These are phyloP conservation scores for Phoebastria nigripes DNA, from an alignment of 2,797 vertebrate genomes.

Conservation along the genomic window DNA sequence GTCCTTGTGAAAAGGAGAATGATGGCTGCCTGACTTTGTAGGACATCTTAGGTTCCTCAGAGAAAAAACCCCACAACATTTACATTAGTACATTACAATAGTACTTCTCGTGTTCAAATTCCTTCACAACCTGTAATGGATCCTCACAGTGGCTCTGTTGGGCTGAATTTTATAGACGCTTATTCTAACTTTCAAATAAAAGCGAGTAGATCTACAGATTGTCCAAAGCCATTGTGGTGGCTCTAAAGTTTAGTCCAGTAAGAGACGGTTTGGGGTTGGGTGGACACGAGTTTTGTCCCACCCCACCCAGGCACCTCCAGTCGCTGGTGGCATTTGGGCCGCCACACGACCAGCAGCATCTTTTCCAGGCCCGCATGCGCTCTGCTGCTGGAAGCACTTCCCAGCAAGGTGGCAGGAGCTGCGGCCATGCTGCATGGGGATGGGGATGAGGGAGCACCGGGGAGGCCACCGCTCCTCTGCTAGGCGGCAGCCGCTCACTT, in stretches of 20 bases:
- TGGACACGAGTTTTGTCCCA: rapidly evolving
- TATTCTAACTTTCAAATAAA: neutral
- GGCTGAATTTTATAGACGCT: rapidly evolving
- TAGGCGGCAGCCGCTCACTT: rapidly evolving
- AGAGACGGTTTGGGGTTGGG: rapidly evolving
- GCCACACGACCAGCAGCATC: rapidly evolving
- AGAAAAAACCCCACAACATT: rapidly evolving
- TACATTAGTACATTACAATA: neutral
- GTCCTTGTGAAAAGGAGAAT: rapidly evolving
- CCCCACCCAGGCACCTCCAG: neutral
- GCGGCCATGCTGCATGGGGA: rapidly evolving
- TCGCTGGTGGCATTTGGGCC: rapidly evolving
- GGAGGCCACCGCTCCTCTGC: neutral
- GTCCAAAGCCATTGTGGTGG: neutral
- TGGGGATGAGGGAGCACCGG: rapidly evolving
- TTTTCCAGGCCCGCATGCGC: rapidly evolving
- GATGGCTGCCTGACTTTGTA: neutral
- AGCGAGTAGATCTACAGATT: rapidly evolving
- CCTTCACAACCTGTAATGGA: neutral
- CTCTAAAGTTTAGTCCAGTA: rapidly evolving
- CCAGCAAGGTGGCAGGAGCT: neutral
- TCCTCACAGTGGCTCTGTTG: rapidly evolving
- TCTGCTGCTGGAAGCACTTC: rapidly evolving
- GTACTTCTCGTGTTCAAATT: neutral
- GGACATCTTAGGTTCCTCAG: neutral